Base-by-base conservation (phyloP, 1,140 invertebrate species). In the Zaprionus africanus region DNA sequence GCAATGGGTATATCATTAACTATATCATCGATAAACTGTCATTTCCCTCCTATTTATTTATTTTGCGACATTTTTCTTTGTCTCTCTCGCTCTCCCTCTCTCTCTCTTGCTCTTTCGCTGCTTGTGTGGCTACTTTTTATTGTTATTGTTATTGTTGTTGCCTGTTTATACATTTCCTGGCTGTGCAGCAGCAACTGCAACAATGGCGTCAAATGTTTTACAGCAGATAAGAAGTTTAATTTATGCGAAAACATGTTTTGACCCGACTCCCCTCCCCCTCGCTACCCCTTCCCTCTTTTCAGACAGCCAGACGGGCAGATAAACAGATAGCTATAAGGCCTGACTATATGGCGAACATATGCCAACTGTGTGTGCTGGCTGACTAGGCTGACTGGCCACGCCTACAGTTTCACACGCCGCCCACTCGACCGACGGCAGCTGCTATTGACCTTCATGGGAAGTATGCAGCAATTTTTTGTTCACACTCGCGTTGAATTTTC, bases 211-310 rank as follows among this genome's bases (percentile, higher is more conserved):
- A 88, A 85, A 88, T 91, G 88, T 91, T 91, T 84, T 84, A 91
- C 78, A 79, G 78, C 88, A 83, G 87, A 91, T 91, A 91, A 91
- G 87, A 91, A 91, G 83, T 91, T 91, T 88, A 91, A 91, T 91
- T 91, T 91, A 91, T 91, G 87, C 87, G 88, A 91, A 91, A 91
- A 84, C 88, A 91, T 91, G 87, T 91, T 91, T 88, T 85, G 80
- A 78, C 81, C 77, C 62, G 54, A 54, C 67, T 12, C 36, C 15
- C 26, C 62, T 62, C 51, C 41, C 36, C 15, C 9, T n/a, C 38
- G 13, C 11, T 28, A 2, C 34, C 34, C n/a, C 7, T 31, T 31
- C 28, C 28, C 28, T 9, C n/a, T 9, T 1, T 22, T 13, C 34
- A 26, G 74, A 73, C 58, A 60, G 62, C 51, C 74, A 76, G 60